Evolutionary conservation across 1,140 invertebrate genomes (phyloP).

Genomic region (Drosophila equinoxialis): DNA sequence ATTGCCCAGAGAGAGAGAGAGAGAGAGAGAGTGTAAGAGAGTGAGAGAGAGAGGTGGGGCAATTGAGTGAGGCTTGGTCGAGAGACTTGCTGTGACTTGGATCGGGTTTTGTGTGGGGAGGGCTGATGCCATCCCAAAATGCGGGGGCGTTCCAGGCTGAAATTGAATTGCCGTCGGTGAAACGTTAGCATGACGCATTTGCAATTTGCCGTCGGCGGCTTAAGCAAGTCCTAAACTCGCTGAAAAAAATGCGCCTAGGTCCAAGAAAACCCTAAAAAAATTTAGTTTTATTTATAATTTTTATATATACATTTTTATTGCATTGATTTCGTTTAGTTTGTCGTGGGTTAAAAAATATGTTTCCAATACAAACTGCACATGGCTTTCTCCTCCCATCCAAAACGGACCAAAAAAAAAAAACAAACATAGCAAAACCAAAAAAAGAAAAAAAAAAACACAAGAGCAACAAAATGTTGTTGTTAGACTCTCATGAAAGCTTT

Average conservation of each 20-base stretch:
- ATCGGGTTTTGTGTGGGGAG: neutral
- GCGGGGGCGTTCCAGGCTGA: constrained; percentile 12
- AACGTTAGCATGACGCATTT: constrained; percentile 34
- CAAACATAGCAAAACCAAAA: constrained; percentile 13
- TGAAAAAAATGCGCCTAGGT: neutral
- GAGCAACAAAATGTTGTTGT: constrained; percentile 57
- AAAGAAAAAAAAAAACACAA: constrained; percentile 24
- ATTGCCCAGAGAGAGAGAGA: neutral
- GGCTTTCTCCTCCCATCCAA: too few species aligned
- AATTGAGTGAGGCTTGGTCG: neutral
- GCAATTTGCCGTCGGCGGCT: constrained; percentile 52
- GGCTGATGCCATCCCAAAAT: neutral
- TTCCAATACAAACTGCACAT: too few species aligned
- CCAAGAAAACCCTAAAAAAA: neutral
- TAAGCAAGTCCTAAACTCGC: neutral
- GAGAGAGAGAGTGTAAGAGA: constrained; percentile 7
- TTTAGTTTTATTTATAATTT: neutral
- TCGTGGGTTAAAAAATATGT: too few species aligned
- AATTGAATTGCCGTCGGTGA: constrained; percentile 63
- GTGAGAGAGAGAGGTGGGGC: neutral
- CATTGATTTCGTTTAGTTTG: neutral
- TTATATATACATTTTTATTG: neutral
- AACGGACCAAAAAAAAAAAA: constrained; percentile 21
- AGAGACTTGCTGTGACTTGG: too few species aligned
- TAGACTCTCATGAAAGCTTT: constrained; percentile 82